These are phyloP conservation scores for Trematomus loennbergii DNA, from an alignment of 2,113 vertebrate genomes.

Conservation along the genomic window DNA sequence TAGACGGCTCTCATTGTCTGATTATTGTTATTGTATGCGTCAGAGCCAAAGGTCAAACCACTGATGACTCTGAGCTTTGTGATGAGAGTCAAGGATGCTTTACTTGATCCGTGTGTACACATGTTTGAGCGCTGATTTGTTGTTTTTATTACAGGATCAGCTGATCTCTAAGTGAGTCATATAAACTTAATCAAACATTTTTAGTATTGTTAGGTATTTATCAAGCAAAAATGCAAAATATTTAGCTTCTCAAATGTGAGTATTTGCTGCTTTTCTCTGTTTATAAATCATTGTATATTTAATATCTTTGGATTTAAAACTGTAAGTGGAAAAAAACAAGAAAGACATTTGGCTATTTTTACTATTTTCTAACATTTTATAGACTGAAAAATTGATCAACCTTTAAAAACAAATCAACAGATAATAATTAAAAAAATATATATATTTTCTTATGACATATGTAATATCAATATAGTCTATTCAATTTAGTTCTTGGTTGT, in stretches of 20 bases:
- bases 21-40: not conserved
- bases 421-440: too few species aligned
- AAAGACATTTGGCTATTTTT: too few species aligned
- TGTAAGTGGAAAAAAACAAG: too few species aligned
- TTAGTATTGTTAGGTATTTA: not conserved
- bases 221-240: not conserved
- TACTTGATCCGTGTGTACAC: not conserved
- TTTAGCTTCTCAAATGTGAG: not conserved
- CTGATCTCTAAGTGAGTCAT: not conserved
- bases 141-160: too few species aligned
- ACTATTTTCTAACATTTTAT: too few species aligned
- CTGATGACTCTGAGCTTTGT: not conserved
- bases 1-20: constrained; percentile 23
- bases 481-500: too few species aligned
- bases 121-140: not conserved
- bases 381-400: too few species aligned
- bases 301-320: too few species aligned
- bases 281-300: too few species aligned
- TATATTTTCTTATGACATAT: too few species aligned
- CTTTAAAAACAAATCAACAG: too few species aligned
- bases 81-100: not conserved
- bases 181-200: not conserved
- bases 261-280: not conserved
- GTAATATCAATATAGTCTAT: too few species aligned
- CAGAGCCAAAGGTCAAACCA: not conserved